Conservation (phyloP, 2,113 vertebrate species). For the Oncorhynchus kisutch region DNA sequence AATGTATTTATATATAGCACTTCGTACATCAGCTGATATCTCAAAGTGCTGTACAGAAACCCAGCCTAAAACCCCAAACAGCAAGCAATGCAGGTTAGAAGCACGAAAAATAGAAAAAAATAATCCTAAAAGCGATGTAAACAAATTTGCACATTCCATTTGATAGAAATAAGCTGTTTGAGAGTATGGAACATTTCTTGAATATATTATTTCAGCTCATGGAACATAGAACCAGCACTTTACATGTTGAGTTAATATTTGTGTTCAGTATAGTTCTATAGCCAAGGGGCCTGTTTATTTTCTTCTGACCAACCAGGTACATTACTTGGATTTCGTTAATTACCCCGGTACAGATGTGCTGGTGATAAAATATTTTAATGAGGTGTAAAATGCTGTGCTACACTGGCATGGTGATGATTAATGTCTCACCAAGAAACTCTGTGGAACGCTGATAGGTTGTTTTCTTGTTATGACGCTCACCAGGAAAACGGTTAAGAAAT, state of each 20-base stretch:
- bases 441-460: slow-evolving; percentile 28
- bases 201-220: too few species aligned
- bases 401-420: slow-evolving; percentile 22
- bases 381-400: slow-evolving; percentile 20
- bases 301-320: slow-evolving; percentile 26
- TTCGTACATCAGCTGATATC: too few species aligned
- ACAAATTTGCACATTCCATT: too few species aligned
- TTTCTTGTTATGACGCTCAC: slow-evolving; percentile 27
- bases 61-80: too few species aligned
- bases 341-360: slow-evolving; percentile 15
- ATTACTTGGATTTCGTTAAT: slow-evolving; percentile 36
- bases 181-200: too few species aligned
- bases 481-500: slow-evolving; percentile 20
- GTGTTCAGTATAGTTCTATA: slow-evolving; percentile 30
- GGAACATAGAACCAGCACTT: too few species aligned
- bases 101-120: too few species aligned
- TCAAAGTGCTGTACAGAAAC: too few species aligned
- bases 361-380: slow-evolving; percentile 39
- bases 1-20: too few species aligned
- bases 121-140: too few species aligned
- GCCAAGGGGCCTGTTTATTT: slow-evolving; percentile 38
- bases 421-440: slow-evolving; percentile 22
- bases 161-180: too few species aligned
- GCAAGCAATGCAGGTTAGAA: too few species aligned
- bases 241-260: neutral